Evolutionary conservation across 1,140 invertebrate species (phyloP), one percentile per base, ranked within the genome.

Genomic region (Polypedilum vanderplanki): DNA sequence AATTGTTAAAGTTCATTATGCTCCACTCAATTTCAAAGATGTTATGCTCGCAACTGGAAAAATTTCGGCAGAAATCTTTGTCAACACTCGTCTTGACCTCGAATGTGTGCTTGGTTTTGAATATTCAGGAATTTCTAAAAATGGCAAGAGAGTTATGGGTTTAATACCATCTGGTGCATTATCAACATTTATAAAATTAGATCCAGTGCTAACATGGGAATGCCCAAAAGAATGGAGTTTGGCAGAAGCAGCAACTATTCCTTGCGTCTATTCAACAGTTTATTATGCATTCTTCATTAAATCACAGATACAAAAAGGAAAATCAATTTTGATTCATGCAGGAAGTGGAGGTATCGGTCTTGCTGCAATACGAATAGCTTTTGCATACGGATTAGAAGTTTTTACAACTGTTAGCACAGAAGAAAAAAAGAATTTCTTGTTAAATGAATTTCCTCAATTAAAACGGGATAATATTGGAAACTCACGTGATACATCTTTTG

Each of bases 291-390:
- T 98, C 75, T 83, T 87, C n/a, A 85, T 86, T 81, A 80, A 82
- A 40, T 89, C 88, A 9, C 82, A 87, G 74, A 86, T 95, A 75
- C 82, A 86, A 76, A 85, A 84, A 74, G 91, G 91, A 2, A 90
- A 93, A 77, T 87, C 84, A 1, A 85, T 95, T 22, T 85, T 95
- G 0, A 94, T 96, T 79, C 94, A 96, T 82, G 90, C 93, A n/a
- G 94, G 93, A 10, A 90, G 90, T 75, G 94, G 94, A 24, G 94
- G 93, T 33, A 91, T 96, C n/a, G 94, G 94, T 0, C 89, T 93
- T 79, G 93, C 93, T 0, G 92, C 93, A 41, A 95, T 96, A 78
- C 86, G 88, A 75, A 87, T 95, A 22, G 91, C 91, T 0, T 83
- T 94, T 5, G 85, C 87, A 77, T 86, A 87, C 80, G 88, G 88